Base-by-base conservation (phyloP, 1,140 invertebrate genomes). In the Anoplophora glabripennis region DNA sequence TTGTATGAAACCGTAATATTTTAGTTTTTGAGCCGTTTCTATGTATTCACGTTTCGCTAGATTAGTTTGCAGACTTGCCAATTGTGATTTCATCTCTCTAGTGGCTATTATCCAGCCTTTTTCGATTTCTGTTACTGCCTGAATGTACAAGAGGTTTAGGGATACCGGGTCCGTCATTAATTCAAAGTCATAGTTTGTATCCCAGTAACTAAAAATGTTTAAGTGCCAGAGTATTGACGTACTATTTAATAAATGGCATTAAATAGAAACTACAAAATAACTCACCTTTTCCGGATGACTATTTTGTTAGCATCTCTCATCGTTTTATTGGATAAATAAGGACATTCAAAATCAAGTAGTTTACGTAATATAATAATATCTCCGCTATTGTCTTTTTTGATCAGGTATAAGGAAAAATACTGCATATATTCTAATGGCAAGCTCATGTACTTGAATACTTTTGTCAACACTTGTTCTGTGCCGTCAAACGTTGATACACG, bases 321-420 rank as follows among this genome's bases (percentile, higher is more conserved):
- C 69, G 80, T 79, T 66, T 78, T 90, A 68, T 92, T 84, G 52
- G 94, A 94, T 76, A 98, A 89, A 76, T 90, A 93, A 9, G 95
- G 95, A 58, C 93, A 95, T 82, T 99, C 96, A 84, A 96, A 98
- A 73, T 97, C 88, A 78, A 96, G 91, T 18, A 98, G 77, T 74
- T 90, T 92, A 56, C 94, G 83, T 41, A 96, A 75, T 75, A 95
- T 85, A 82, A 82, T 83, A 67, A 85, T 77, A 72, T 87, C 83
- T 68, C 84, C 84, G 69, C 85, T 86, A 34, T 86, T 84, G 68
- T 92, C 87, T 72, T 87, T 88, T 69, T 84, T 84, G 64, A 94
- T 85, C 45, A 97, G 77, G 78, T 88, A 97, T 41, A 98, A 78
- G 57, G 91, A 89, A 83, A 97, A 97, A 77, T 93, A 96, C 67